Percentiles rank a stretch among this genome's conserved stretches.
Evolutionary conservation across 2,888 invertebrate genomes (phyloP).

Genomic region (Adelognathus sp.): DNA sequence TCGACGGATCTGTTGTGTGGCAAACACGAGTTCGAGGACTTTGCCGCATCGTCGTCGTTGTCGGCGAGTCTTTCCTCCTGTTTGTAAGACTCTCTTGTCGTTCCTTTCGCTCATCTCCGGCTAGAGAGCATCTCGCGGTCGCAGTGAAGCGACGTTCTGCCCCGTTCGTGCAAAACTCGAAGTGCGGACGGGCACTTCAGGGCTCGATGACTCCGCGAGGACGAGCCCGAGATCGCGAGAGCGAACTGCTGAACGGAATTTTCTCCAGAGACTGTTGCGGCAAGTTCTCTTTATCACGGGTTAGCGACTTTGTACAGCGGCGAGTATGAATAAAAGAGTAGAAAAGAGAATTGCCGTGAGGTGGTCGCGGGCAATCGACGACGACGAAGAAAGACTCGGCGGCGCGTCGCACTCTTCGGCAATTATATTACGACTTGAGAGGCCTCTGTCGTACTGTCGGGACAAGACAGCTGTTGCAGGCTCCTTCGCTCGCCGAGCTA

Average conservation of each 20-base stretch:
- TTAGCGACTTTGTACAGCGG: not conserved
- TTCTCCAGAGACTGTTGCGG: slow-evolving; percentile 22
- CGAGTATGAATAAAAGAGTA: slow-evolving; percentile 5
- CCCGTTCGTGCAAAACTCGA: slow-evolving; percentile 46
- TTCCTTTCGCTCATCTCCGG: not conserved
- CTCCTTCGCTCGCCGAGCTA: slow-evolving; percentile 51
- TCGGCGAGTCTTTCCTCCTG: slow-evolving; percentile 5
- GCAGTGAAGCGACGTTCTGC: slow-evolving; percentile 15
- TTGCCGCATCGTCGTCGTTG: slow-evolving; percentile 15
- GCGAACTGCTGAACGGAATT: slow-evolving; percentile 48
- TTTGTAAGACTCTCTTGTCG: slow-evolving; percentile 21
- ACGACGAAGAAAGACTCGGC: slow-evolving; percentile 56
- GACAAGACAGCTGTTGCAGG: slow-evolving; percentile 73
- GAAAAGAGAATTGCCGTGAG: slow-evolving; percentile 35
- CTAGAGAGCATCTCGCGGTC: slow-evolving; percentile 22
- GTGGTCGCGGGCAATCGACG: slow-evolving; percentile 50
- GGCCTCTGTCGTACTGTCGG: slow-evolving; percentile 58
- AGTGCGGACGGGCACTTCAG: slow-evolving; percentile 44
- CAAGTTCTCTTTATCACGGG: not conserved
- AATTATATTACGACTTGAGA: slow-evolving; percentile 72
- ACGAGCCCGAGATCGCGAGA: slow-evolving; percentile 30
- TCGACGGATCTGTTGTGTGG: slow-evolving; percentile 43
- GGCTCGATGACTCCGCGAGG: slow-evolving; percentile 47
- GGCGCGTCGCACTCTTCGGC: slow-evolving; percentile 68
- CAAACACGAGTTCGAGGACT: slow-evolving; percentile 46